phyloP scores from a whole-genome alignment of 2,888 invertebrate species.

The Pandemis heparana region DNA sequence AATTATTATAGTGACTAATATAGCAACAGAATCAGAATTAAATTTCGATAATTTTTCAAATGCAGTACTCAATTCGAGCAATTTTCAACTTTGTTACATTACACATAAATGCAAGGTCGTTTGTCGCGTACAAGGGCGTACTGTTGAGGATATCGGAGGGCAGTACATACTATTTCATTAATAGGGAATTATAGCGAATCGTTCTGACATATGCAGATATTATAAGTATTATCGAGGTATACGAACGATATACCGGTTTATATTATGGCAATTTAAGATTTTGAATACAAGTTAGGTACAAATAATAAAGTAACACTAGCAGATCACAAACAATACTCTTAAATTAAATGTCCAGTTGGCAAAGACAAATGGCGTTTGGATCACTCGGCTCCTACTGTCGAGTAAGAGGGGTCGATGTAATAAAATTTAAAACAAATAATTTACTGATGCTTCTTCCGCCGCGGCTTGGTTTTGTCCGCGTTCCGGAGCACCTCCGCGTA shows the following conservation, averaged over 20 bases:
- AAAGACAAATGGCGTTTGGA: conserved; percentile 82
- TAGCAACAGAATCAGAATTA: conserved; percentile 69
- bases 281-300: conserved; percentile 73
- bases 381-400: conserved; percentile 74
- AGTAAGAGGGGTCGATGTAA: conserved; percentile 76
- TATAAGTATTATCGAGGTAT: conserved; percentile 53
- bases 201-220: conserved; percentile 48
- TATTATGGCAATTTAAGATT: conserved; percentile 81
- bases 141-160: conserved; percentile 67
- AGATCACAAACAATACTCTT: conserved; percentile 81
- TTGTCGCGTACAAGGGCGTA: conserved; percentile 50
- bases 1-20: conserved; percentile 84
- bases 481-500: conserved; percentile 94
- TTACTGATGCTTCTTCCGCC: conserved; percentile 84
- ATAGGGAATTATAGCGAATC: conserved; percentile 62
- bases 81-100: conserved; percentile 53
- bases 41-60: conserved; percentile 66
- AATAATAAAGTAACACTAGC: conserved; percentile 81
- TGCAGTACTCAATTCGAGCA: conserved; percentile 59
- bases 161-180: conserved; percentile 50
- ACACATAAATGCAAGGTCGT: conserved; percentile 66
- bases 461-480: conserved; percentile 85
- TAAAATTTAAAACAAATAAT: conserved; percentile 51
- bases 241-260: conserved; percentile 67
- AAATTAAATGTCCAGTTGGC: conserved; percentile 83